These are phyloP conservation scores for Himalopsyche phryganea DNA, from an alignment of 1,140 invertebrate genomes.

Conservation along the genomic window DNA sequence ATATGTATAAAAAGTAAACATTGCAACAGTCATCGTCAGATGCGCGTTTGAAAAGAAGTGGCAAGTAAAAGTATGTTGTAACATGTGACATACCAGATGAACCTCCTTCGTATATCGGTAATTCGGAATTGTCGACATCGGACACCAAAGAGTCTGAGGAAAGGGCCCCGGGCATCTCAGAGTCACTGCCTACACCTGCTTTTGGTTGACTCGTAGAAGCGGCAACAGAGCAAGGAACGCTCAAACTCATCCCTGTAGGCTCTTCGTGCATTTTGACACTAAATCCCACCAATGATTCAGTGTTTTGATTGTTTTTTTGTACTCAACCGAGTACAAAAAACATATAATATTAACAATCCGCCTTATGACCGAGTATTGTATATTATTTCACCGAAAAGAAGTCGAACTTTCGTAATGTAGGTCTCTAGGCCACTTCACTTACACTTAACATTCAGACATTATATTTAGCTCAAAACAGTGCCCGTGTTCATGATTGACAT, in stretches of 20 bases:
- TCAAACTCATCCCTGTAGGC: slow-evolving; percentile 15
- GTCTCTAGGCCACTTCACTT: slow-evolving; percentile 29
- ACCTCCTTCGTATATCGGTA: slow-evolving; percentile 9
- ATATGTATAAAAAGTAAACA: too few relatives aligned
- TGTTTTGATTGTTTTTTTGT: slow-evolving; percentile 20
- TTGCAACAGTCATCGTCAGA: too few relatives aligned
- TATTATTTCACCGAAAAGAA: slow-evolving; percentile 20
- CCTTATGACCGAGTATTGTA: slow-evolving; percentile 12
- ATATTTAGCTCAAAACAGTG: slow-evolving; percentile 18
- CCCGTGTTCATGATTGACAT: slow-evolving; percentile 27
- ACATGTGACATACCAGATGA: slow-evolving; percentile 11
- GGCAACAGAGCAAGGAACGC: slow-evolving; percentile 16
- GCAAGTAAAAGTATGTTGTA: not conserved
- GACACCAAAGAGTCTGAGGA: slow-evolving; percentile 6
- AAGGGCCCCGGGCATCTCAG: not conserved
- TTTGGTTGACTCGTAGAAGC: slow-evolving; percentile 21
- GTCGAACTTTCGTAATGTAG: slow-evolving; percentile 27
- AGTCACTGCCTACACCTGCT: slow-evolving; percentile 9
- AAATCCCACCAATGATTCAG: slow-evolving; percentile 5
- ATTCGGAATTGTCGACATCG: slow-evolving; percentile 7
- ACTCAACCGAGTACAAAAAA: slow-evolving; percentile 24
- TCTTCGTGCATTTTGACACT: slow-evolving; percentile 22
- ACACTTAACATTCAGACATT: slow-evolving; percentile 29
- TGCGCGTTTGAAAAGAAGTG: too few relatives aligned
- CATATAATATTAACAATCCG: slow-evolving; percentile 5